These are phyloP conservation scores for Steinernema khuongi DNA, from an alignment of 1,140 invertebrate genomes.

Conservation along the genomic window DNA sequence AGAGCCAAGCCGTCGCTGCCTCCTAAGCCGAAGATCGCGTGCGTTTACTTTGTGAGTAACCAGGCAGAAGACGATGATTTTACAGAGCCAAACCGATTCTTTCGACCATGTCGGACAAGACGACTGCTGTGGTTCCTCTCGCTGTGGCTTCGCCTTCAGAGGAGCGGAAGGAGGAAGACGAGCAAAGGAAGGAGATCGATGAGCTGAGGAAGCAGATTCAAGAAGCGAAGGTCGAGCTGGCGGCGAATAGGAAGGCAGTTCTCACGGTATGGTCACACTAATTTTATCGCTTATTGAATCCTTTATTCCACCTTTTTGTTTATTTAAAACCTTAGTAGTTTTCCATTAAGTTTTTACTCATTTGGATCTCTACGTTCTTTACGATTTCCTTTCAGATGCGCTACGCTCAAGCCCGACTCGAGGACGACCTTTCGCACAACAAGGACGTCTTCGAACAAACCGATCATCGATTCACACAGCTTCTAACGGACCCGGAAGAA, in stretches of 20 bases:
- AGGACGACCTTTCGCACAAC: conserved; percentile 10
- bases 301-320: too few relatives aligned
- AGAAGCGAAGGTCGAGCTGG: neutral
- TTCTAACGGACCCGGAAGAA: neutral
- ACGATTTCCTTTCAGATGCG: conserved; percentile 1
- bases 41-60: neutral
- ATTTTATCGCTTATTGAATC: too few relatives aligned
- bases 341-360: too few relatives aligned
- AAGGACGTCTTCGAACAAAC: neutral
- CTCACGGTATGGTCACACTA: too few relatives aligned
- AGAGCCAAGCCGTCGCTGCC: neutral
- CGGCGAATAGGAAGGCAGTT: neutral
- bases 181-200: neutral
- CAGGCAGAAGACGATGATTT: neutral
- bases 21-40: neutral
- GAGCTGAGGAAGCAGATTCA: neutral
- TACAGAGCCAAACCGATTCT: neutral
- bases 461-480: neutral
- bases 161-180: neutral
- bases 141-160: neutral
- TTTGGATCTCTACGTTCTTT: neutral
- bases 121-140: neutral
- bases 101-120: neutral
- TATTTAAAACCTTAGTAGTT: too few relatives aligned
- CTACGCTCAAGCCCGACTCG: neutral